These are phyloP conservation scores for Torymus auratus DNA, from an alignment of 2,888 invertebrate genomes.

Conservation along the genomic window DNA sequence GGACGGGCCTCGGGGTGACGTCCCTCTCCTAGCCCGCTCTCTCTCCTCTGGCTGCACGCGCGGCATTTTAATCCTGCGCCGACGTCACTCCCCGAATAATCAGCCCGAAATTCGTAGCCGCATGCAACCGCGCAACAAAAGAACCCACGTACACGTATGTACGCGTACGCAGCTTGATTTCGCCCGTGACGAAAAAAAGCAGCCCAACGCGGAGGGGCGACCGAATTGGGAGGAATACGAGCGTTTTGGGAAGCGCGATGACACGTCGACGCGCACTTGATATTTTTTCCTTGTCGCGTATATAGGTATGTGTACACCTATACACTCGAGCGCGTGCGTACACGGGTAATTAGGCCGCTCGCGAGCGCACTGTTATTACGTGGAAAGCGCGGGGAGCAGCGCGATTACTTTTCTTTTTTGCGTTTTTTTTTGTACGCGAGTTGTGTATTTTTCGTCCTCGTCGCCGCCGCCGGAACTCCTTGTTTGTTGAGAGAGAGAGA, in stretches of 20 bases:
- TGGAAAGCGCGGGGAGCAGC: constrained; percentile 23
- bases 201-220: background rate
- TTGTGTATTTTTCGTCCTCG: background rate
- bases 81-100: constrained; percentile 74
- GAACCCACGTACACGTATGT: constrained; percentile 61
- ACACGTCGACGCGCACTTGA: constrained; percentile 57
- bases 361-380: constrained; percentile 49
- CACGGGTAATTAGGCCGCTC: constrained; percentile 61
- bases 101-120: constrained; percentile 74
- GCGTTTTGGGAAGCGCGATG: constrained; percentile 11
- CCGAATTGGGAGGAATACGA: too few species aligned
- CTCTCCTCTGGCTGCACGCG: constrained; percentile 49
- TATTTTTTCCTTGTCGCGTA: constrained; percentile 56
- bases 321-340: background rate
- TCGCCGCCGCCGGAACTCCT: background rate
- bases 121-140: constrained; percentile 72
- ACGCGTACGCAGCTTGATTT: constrained; percentile 32
- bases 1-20: constrained; percentile 60
- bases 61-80: constrained; percentile 75
- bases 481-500: constrained; percentile 1
- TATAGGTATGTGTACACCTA: background rate
- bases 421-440: constrained; percentile 2
- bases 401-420: constrained; percentile 47
- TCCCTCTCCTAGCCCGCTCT: background rate
- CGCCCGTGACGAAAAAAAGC: constrained; percentile 9